A percentile compares a stretch with the other conserved stretches of the same genome.
Conservation (phyloP, 37 sponge, comb jelly and placozoan species). For the Haliclona indistincta region DNA sequence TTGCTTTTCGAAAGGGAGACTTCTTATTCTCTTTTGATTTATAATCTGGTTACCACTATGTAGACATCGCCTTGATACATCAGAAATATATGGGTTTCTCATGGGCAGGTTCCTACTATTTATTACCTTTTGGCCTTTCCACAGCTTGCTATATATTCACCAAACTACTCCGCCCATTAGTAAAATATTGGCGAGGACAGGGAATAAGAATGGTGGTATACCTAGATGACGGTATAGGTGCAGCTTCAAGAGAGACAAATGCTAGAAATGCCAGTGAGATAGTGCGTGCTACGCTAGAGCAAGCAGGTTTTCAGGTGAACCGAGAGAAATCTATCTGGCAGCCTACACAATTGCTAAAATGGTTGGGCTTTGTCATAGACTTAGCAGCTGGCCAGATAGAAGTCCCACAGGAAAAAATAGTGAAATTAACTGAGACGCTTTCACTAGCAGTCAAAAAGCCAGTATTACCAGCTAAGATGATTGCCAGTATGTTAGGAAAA, state of each 20-base stretch:
- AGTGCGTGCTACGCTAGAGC: not conserved
- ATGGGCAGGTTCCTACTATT: no score
- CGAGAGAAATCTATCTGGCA: slow-evolving; percentile 9
- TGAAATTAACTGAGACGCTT: not conserved
- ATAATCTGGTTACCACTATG: no score
- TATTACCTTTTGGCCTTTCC: no score
- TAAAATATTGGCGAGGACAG: no score
- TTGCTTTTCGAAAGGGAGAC: no score
- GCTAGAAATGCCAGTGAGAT: not conserved
- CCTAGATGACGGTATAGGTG: slow-evolving; percentile 45
- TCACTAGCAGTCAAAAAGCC: not conserved
- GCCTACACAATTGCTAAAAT: slow-evolving; percentile 1
- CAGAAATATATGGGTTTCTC: slow-evolving; percentile 31
- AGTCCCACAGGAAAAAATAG: no score
- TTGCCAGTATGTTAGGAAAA: slow-evolving; percentile 31
- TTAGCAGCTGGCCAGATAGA: slow-evolving; percentile 3
- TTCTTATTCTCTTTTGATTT: slow-evolving; percentile 26
- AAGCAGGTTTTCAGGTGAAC: slow-evolving; percentile 15
- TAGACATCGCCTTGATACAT: slow-evolving; percentile 7
- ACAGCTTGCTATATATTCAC: no score
- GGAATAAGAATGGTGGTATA: slow-evolving; percentile 23
- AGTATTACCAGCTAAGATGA: not conserved
- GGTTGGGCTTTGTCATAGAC: slow-evolving; percentile 30
- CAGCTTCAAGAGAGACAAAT: not conserved
- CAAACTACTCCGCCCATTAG: no score